Conservation (phyloP, 2,113 vertebrate genomes). For the Pseudopodoces humilis region DNA sequence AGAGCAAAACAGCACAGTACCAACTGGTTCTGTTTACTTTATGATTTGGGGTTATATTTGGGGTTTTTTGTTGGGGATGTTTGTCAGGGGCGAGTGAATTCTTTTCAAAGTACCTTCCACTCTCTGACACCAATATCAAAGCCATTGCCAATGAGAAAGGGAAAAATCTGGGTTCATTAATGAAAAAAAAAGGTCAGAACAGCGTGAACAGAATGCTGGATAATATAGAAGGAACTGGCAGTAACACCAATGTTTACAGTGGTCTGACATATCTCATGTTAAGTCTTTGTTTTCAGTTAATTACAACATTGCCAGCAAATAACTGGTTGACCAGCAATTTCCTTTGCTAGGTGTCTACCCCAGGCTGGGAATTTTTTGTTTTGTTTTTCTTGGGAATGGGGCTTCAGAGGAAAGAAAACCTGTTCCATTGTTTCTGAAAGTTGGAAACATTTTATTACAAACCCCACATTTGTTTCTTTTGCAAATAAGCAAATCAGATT, state of each 20-base stretch:
- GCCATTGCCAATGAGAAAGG: not conserved
- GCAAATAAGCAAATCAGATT: not conserved
- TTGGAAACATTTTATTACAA: not conserved
- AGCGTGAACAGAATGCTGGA: not conserved
- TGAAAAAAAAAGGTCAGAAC: not conserved
- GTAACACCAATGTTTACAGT: not conserved
- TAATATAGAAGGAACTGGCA: not conserved
- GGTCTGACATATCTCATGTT: not conserved
- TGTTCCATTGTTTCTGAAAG: not conserved
- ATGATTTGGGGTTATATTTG: not conserved
- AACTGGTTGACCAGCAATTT: not conserved
- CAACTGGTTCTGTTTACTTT: not conserved
- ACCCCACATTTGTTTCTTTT: not conserved
- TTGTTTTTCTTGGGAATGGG: not conserved
- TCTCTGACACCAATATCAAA: not conserved
- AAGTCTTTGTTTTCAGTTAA: not conserved
- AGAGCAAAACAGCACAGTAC: not conserved
- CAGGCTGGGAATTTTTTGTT: not conserved
- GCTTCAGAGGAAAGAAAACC: not conserved
- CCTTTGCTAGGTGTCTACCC: not conserved
- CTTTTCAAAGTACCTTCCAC: not conserved
- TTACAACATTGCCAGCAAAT: not conserved
- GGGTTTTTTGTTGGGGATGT: not conserved
- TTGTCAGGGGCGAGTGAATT: not conserved
- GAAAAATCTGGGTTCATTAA: not conserved